Conservation (phyloP, 2,797 vertebrate species). For the Psittacula derbiana region DNA sequence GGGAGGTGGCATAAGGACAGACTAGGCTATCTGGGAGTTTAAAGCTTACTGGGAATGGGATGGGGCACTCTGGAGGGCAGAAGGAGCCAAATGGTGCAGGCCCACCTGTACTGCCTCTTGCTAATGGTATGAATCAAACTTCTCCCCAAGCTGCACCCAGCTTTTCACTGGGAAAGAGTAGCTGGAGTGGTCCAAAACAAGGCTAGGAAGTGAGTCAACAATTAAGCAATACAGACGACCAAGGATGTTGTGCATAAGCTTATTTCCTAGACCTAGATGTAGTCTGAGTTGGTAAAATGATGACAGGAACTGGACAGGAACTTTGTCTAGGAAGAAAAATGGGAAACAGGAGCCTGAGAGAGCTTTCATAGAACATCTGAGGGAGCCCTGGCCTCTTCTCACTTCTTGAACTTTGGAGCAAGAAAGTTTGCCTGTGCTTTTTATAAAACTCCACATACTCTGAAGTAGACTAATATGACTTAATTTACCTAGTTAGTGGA, state of each 20-base stretch:
- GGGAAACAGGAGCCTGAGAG: not conserved
- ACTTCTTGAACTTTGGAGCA: not conserved
- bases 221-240: not conserved
- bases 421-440: not conserved
- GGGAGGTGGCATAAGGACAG: not conserved
- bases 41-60: not conserved
- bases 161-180: not conserved
- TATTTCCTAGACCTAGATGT: not conserved
- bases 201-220: not conserved
- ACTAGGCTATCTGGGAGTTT: fast-evolving
- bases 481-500: not conserved
- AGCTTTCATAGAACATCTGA: not conserved
- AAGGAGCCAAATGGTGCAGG: not conserved
- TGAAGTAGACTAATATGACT: not conserved
- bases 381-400: not conserved
- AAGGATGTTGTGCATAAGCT: not conserved
- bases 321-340: not conserved
- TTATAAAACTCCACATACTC: not conserved
- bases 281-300: not conserved
- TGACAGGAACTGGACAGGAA: not conserved
- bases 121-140: not conserved
- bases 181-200: not conserved
- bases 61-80: not conserved
- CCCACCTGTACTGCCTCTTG: not conserved
- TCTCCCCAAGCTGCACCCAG: not conserved